Evolutionary conservation across 1,140 invertebrate species (phyloP).

Genomic region (Pygmarrhopalites habei): DNA sequence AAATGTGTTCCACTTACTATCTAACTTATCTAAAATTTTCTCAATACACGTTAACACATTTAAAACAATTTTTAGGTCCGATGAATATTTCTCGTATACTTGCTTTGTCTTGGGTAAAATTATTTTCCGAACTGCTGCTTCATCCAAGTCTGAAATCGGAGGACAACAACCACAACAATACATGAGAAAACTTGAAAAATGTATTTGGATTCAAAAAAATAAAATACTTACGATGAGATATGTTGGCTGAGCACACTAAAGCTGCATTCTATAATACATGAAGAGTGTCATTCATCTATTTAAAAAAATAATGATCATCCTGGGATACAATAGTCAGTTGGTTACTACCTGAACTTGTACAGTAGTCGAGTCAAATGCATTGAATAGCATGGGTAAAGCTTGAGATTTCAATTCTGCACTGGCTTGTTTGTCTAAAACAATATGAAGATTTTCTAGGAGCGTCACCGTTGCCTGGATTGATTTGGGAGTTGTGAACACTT

Average conservation of each 20-base stretch:
- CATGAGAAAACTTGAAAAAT: no score
- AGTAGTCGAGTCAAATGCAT: constrained; percentile 81
- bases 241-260: constrained; percentile 66
- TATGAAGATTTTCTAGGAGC: constrained; percentile 82
- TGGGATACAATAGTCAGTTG: no score
- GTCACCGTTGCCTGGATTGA: constrained; percentile 84
- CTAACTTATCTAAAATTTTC: constrained; percentile 70
- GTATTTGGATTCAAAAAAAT: no score
- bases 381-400: constrained; percentile 80
- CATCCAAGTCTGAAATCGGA: no score
- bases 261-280: constrained; percentile 66
- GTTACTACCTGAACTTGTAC: constrained; percentile 77
- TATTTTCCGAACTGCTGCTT: constrained; percentile 68
- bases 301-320: no score
- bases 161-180: no score
- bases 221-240: constrained; percentile 18
- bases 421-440: constrained; percentile 80
- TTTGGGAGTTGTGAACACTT: constrained; percentile 72
- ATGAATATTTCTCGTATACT: constrained; percentile 77
- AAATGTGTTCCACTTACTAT: no score
- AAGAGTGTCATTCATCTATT: no score
- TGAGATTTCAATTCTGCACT: constrained; percentile 66
- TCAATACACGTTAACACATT: constrained; percentile 70
- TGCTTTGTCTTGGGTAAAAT: constrained; percentile 79
- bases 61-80: constrained; percentile 66